Conservation (phyloP, 2,113 vertebrate species). For the Oophaga pumilio region DNA sequence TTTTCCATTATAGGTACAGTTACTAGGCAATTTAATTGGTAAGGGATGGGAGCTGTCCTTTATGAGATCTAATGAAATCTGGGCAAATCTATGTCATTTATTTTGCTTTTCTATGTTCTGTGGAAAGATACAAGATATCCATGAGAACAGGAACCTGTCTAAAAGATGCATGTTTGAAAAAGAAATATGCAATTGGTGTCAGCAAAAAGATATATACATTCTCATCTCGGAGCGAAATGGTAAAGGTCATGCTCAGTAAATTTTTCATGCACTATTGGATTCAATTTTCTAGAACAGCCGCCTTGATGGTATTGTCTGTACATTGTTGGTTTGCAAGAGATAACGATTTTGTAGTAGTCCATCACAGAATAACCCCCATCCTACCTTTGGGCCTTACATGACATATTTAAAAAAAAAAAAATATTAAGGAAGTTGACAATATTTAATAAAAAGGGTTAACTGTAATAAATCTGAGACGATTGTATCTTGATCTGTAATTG, state of each 20-base stretch:
- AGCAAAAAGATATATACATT: not conserved
- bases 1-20: slow-evolving; percentile 27
- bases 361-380: not conserved
- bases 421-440: no score
- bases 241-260: not conserved
- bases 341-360: slow-evolving; percentile 20
- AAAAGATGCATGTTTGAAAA: not conserved
- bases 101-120: not conserved
- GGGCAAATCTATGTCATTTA: slow-evolving; percentile 1
- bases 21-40: slow-evolving; percentile 51
- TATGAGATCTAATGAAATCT: slow-evolving; percentile 39
- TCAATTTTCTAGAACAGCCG: slow-evolving; percentile 11
- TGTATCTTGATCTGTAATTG: no score
- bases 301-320: not conserved
- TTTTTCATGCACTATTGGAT: not conserved
- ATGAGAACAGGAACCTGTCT: not conserved
- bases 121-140: slow-evolving; percentile 21
- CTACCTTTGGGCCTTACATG: not conserved
- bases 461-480: no score
- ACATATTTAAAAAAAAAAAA: not conserved
- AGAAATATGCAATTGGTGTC: not conserved
- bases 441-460: no score
- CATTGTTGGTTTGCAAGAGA: not conserved
- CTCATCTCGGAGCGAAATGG: not conserved
- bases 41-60: slow-evolving; percentile 15